phyloP scores from a whole-genome alignment of 2,888 invertebrate species.

The Ferrisia virgata region DNA sequence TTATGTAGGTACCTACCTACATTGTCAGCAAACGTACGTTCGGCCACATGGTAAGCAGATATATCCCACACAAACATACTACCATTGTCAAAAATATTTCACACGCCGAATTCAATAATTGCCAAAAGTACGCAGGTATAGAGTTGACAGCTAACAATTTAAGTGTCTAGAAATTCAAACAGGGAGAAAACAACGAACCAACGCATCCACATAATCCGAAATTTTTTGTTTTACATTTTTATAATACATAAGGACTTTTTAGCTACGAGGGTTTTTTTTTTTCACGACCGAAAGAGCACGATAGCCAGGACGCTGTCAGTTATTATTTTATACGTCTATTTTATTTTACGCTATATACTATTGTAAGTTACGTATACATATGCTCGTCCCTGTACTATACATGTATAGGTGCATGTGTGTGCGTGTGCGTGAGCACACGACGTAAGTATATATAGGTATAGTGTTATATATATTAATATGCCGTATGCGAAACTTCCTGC shows the following conservation, averaged over 20 bases:
- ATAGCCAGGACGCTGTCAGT: slow-evolving; percentile 34
- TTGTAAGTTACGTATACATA: slow-evolving; percentile 38
- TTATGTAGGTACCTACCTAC: too few relatives aligned
- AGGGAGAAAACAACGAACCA: background rate
- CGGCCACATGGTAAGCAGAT: too few relatives aligned
- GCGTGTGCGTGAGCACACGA: background rate
- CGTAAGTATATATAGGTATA: background rate
- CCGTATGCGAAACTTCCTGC: slow-evolving; percentile 38
- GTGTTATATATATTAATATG: slow-evolving; percentile 37
- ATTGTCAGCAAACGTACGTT: too few relatives aligned
- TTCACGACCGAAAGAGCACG: background rate
- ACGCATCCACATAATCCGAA: background rate
- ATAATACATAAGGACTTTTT: slow-evolving; percentile 21
- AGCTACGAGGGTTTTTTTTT: background rate
- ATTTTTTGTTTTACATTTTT: slow-evolving; percentile 17
- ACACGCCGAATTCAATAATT: background rate
- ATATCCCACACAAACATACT: too few relatives aligned
- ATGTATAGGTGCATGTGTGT: background rate
- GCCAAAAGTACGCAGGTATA: slow-evolving; percentile 9
- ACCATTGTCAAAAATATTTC: background rate
- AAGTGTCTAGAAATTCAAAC: background rate
- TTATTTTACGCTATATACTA: slow-evolving; percentile 37
- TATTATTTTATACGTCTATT: slow-evolving; percentile 37
- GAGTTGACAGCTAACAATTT: background rate
- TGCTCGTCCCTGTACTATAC: background rate